Conservation (phyloP, 2,888 invertebrate genomes). For the Chymomyza amoena region DNA sequence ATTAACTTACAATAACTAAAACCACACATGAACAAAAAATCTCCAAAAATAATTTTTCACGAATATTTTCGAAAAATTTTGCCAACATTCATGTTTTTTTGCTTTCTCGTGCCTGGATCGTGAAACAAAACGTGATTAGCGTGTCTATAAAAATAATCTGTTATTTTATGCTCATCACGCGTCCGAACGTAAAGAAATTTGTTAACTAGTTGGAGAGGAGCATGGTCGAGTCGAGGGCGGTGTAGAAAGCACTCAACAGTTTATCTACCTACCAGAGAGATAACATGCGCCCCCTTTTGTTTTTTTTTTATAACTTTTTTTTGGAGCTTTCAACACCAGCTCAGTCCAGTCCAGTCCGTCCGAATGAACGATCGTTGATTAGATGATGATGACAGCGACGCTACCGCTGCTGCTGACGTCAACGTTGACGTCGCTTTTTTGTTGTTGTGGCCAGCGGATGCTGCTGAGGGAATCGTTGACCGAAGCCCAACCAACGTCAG, state of each 20-base stretch:
- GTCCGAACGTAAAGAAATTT: neutral
- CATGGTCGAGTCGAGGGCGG: neutral
- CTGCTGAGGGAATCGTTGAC: slow-evolving; percentile 23
- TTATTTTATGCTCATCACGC: too few species aligned
- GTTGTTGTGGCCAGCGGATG: slow-evolving; percentile 29
- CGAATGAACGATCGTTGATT: slow-evolving; percentile 51
- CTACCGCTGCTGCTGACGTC: neutral
- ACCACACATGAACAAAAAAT: too few species aligned
- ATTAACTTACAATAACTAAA: too few species aligned
- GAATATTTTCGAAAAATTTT: too few species aligned
- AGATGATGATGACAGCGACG: slow-evolving; percentile 43
- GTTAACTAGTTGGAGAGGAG: neutral
- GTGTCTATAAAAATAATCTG: too few species aligned
- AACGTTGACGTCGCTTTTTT: neutral
- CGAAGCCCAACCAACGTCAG: slow-evolving; percentile 3
- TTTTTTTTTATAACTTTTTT: too few species aligned
- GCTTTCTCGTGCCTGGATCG: too few species aligned
- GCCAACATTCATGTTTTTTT: too few species aligned
- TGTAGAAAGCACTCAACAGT: neutral
- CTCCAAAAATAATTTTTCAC: too few species aligned
- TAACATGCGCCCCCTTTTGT: slow-evolving; percentile 14
- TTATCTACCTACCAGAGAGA: slow-evolving; percentile 38
- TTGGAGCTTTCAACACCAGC: slow-evolving; percentile 36
- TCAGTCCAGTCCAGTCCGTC: neutral
- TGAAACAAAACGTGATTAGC: too few species aligned